These are phyloP conservation scores for Silurus lanzhouensis DNA, from an alignment of 2,797 vertebrate genomes.

Conservation along the genomic window DNA sequence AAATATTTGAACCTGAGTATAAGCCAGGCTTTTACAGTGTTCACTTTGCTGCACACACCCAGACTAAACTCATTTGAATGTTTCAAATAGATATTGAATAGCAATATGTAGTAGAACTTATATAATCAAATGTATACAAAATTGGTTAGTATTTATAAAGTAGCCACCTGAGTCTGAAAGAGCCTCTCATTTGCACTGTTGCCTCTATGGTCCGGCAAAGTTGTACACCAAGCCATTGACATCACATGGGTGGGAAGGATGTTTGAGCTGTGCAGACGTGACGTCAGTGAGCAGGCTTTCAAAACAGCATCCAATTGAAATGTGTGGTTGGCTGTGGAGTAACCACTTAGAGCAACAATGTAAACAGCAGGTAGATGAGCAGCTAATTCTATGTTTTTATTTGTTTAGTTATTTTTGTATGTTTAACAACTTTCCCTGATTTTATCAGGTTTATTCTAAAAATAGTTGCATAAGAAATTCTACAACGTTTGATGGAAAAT, in stretches of 20 bases:
- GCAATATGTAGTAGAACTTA: background rate
- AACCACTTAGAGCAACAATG: background rate
- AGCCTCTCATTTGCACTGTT: background rate
- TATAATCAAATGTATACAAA: background rate
- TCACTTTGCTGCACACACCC: background rate
- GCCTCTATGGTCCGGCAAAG: background rate
- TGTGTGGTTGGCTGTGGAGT: background rate
- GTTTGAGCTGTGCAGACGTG: conserved; percentile 18
- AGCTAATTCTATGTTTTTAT: background rate
- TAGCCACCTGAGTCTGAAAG: background rate
- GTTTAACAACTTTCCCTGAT: background rate
- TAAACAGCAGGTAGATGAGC: background rate
- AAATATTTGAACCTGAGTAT: background rate
- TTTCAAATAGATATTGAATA: background rate
- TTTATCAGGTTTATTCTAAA: background rate
- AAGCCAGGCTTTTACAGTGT: background rate
- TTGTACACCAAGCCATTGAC: background rate
- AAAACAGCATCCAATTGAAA: background rate
- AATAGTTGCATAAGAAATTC: background rate
- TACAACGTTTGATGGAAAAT: background rate
- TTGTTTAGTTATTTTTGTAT: background rate
- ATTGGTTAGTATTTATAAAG: background rate
- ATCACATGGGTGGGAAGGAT: background rate
- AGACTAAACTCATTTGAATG: background rate
- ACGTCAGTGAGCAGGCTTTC: background rate